Conservation (phyloP, 35 echinoderm and acorn worm genomes). For the Amphiura filiformis region DNA sequence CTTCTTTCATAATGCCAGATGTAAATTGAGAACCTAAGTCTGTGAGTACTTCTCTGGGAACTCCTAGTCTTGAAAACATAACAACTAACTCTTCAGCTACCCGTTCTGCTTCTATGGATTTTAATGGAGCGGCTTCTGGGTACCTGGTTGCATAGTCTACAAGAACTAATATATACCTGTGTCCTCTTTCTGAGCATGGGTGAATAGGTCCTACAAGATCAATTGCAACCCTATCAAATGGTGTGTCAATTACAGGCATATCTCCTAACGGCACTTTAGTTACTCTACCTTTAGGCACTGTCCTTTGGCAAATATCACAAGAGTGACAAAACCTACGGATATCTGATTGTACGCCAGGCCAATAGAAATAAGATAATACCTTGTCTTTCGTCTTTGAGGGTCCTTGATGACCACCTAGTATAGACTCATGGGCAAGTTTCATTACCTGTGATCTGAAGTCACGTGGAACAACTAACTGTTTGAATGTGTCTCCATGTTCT, state of each 20-base stretch:
- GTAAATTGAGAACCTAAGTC: conserved; percentile 44
- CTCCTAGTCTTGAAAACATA: conserved; percentile 41
- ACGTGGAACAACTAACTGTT: conserved; percentile 42
- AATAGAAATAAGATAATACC: conserved; percentile 36
- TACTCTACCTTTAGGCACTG: conserved; percentile 31
- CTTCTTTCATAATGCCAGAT: conserved; percentile 37
- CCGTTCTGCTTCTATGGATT: conserved; percentile 24
- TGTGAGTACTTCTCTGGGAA: conserved; percentile 52
- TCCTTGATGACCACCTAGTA: conserved; percentile 54
- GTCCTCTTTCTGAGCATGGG: conserved; percentile 35
- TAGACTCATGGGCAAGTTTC: conserved; percentile 48
- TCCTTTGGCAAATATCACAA: conserved; percentile 54
- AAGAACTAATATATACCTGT: conserved; percentile 39
- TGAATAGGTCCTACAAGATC: conserved; percentile 56
- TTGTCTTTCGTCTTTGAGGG: conserved; percentile 35
- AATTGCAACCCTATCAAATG: conserved; percentile 52
- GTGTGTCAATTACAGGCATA: conserved; percentile 46
- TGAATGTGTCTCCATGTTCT: conserved; percentile 23
- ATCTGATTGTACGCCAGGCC: conserved; percentile 50
- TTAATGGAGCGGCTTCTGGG: conserved; percentile 50
- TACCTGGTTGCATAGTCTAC: conserved; percentile 64
- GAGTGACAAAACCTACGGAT: conserved; percentile 38
- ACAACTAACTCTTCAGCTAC: conserved; percentile 47
- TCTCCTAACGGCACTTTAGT: conserved; percentile 28
- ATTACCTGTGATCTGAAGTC: conserved; percentile 35